phyloP scores from a whole-genome alignment of 2,888 invertebrate genomes.

The Saturnia pavonia region DNA sequence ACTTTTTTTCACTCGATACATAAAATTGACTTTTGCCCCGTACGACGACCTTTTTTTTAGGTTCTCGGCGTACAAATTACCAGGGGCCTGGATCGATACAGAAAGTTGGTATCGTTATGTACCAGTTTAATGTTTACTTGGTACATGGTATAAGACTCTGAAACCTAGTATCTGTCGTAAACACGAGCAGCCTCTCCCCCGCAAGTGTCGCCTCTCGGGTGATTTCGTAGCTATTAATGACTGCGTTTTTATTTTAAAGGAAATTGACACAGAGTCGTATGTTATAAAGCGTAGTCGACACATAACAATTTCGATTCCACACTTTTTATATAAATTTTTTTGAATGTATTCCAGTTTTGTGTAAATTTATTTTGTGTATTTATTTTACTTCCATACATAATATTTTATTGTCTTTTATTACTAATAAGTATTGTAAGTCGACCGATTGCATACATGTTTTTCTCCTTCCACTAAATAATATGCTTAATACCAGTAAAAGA shows the following conservation, averaged over 20 bases:
- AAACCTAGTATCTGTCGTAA: no score
- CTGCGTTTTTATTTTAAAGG: background rate
- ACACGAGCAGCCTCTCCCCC: no score
- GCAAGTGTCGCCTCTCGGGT: background rate
- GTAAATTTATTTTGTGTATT: background rate
- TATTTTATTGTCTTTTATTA: background rate
- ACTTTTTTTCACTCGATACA: no score
- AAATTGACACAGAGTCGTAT: background rate
- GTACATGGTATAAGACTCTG: no score
- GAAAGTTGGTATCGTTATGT: no score
- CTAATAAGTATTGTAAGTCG: background rate
- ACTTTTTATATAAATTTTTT: background rate
- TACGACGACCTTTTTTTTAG: no score
- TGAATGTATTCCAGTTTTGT: background rate
- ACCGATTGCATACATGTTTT: background rate
- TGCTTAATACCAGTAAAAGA: background rate
- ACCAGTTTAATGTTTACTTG: no score
- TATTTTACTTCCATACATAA: background rate
- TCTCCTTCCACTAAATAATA: background rate
- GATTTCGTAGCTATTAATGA: background rate
- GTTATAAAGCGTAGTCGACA: background rate
- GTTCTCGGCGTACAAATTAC: no score
- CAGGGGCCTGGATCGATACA: no score
- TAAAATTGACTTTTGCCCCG: no score
- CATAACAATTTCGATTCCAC: background rate